Evolutionary conservation across 2,113 vertebrate species (phyloP).

Genomic region (Spea multiplicata): DNA sequence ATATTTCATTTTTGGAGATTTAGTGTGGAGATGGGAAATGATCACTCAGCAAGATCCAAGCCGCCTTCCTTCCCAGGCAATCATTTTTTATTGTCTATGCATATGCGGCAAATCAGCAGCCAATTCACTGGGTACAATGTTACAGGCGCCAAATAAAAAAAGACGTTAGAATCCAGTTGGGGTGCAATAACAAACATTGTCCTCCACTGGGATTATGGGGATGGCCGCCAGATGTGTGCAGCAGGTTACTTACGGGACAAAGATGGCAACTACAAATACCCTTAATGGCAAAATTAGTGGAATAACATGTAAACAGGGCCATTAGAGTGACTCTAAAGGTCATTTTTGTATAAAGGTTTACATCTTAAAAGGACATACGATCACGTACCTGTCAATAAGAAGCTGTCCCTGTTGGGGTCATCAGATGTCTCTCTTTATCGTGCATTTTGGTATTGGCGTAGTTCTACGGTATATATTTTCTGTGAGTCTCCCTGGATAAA

Average conservation of each 20-base stretch:
- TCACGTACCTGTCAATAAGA: too few relatives aligned
- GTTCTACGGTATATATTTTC: too few relatives aligned
- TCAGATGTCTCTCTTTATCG: too few relatives aligned
- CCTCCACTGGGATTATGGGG: neutral
- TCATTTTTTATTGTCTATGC: conserved; percentile 31
- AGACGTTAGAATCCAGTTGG: conserved; percentile 21
- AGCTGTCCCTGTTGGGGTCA: too few relatives aligned
- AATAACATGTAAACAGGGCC: neutral
- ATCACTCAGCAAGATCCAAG: conserved; percentile 27
- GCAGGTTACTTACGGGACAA: neutral
- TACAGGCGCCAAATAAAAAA: conserved; percentile 11
- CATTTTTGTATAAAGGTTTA: too few relatives aligned
- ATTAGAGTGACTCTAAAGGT: too few relatives aligned
- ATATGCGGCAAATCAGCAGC: conserved; percentile 25
- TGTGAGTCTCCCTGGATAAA: too few relatives aligned
- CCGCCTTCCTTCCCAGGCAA: conserved; percentile 18
- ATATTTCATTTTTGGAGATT: conserved; percentile 6
- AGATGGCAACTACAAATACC: neutral
- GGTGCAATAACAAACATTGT: conserved; percentile 30
- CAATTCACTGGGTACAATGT: conserved; percentile 35
- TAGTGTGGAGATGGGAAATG: conserved; percentile 6
- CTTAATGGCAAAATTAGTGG: neutral
- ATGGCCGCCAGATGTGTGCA: neutral
- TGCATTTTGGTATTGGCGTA: too few relatives aligned
- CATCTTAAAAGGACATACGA: too few relatives aligned